Base-by-base conservation (phyloP, 2,888 invertebrate species). In the Rotaria magnacalcarata region DNA sequence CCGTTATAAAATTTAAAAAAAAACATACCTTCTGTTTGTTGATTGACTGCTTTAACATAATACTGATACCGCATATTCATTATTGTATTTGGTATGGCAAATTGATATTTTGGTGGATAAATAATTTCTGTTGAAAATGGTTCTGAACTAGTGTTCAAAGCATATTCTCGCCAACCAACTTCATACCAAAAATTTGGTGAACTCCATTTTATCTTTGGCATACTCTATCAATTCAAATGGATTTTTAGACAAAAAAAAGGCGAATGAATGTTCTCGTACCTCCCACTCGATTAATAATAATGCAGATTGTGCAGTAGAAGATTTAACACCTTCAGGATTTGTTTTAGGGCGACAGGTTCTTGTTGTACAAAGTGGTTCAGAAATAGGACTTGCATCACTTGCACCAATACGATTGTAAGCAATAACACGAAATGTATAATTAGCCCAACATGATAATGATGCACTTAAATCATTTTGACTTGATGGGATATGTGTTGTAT, bases 361-460 rank as follows among this genome's bases (percentile, higher is more conserved):
- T 43, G 87, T 87, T 27, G 43, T 50, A 86, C 87, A 87, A 11
- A 60, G 34, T 0, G 85, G 50, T 24, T 34, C 47, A 7, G 90
- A 89, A 34, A 89, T 89, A 41, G 87, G 87, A 87, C 90, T 90
- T 0, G 91, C 90, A 24, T 89, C 89, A 87, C 90, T 90, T 86
- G 88, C 87, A 5, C 91, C 91, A n/a, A 91, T 89, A 87, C 90
- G 90, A 88, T 91, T 91, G 34, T 89, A 88, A 34, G 91, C 90
- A 10, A 90, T 88, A 1, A 91, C 89, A 7, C 91, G 88, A 89
- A 91, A 91, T 0, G 90, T 90, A 88, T 91, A 91, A 87, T 89
- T 90, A 0, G 89, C 89, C 87, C 89, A 90, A 0, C 91, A 90
- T 2, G 89, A 89, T 52, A 91, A 88, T 6, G 85, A 86, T n/a